These are phyloP conservation scores for Melanerpes formicivorus DNA, from an alignment of 2,113 vertebrate genomes.

Conservation along the genomic window DNA sequence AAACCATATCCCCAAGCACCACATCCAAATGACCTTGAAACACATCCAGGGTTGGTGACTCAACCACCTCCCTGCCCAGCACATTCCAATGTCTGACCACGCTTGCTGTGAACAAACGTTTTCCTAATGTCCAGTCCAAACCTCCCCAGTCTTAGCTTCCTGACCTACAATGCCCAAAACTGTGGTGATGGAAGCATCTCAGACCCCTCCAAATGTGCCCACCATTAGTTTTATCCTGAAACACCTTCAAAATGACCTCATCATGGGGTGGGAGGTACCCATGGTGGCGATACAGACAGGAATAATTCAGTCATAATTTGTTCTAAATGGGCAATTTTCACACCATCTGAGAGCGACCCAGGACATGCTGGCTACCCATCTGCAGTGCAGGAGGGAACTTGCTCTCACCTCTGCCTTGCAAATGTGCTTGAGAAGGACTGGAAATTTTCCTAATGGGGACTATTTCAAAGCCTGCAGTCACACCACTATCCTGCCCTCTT, in stretches of 20 bases:
- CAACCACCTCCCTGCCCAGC: no score
- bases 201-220: not conserved
- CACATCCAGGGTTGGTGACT: no score
- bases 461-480: not conserved
- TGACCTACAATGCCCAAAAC: rapidly evolving
- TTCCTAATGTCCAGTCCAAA: no score
- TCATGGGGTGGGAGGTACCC: not conserved
- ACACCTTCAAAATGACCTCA: not conserved
- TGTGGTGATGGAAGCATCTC: not conserved
- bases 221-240: not conserved
- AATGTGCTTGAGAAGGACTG: not conserved
- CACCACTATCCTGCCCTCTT: not conserved
- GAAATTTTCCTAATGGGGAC: not conserved
- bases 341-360: rapidly evolving
- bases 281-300: rapidly evolving
- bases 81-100: no score
- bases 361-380: rapidly evolving
- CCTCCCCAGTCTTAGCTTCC: not conserved
- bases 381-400: rapidly evolving
- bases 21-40: no score
- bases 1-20: no score
- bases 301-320: not conserved
- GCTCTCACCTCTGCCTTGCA: not conserved
- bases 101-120: no score
- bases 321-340: not conserved